A percentile compares a stretch with the other conserved stretches of the same genome.
These are phyloP conservation scores for Ichneumoninae sp. DNA, from an alignment of 2,888 invertebrate genomes.

Conservation along the genomic window DNA sequence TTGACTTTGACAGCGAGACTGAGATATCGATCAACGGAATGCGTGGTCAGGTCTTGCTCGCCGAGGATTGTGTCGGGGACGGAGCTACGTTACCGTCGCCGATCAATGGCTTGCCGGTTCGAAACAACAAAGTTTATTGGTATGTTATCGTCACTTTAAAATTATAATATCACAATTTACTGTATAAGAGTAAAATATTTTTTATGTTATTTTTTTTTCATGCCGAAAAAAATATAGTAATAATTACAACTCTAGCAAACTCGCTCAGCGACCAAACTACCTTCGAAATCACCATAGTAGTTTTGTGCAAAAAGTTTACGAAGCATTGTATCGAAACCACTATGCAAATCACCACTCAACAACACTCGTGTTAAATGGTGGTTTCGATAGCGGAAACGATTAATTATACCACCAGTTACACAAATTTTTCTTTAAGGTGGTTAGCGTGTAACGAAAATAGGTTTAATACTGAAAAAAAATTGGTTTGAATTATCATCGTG, in stretches of 20 bases:
- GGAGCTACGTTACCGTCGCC: constrained; percentile 90
- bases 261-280: too few species aligned
- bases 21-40: constrained; percentile 92
- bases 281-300: too few species aligned
- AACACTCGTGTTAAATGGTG: too few species aligned
- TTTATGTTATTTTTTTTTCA: not conserved
- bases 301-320: too few species aligned
- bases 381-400: too few species aligned
- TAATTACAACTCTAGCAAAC: not conserved
- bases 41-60: constrained; percentile 91
- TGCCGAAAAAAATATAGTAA: not conserved
- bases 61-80: constrained; percentile 89
- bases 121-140: constrained; percentile 85
- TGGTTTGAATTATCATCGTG: too few species aligned
- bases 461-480: too few species aligned
- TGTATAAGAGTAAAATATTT: not conserved
- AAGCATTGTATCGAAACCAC: too few species aligned
- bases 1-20: constrained; percentile 85
- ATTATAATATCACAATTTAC: not conserved
- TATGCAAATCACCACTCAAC: too few species aligned
- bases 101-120: constrained; percentile 88
- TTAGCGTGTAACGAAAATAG: not conserved
- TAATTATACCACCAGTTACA: too few species aligned
- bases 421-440: too few species aligned
- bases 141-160: constrained; percentile 79